phyloP scores from a whole-genome alignment of 2,797 vertebrate genomes.

The Iguana delicatissima region DNA sequence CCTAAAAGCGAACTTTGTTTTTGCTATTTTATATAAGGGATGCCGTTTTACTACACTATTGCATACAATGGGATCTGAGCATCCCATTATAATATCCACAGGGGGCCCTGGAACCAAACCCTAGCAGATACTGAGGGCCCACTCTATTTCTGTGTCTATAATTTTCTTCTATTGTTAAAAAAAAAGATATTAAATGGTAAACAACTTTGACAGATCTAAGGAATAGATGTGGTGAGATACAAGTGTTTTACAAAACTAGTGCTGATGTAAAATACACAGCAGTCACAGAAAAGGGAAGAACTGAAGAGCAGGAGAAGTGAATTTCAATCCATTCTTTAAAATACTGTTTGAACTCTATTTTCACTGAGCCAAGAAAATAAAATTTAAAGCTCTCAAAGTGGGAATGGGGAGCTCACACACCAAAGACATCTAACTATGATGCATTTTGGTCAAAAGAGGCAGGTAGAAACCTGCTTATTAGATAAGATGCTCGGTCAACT shows the following conservation, averaged over 20 bases:
- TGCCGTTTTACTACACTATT: no score
- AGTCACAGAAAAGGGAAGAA: background rate
- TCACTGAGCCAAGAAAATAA: constrained; percentile 4
- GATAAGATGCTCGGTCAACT: constrained; percentile 33
- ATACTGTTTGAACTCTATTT: background rate
- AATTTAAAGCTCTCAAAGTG: background rate
- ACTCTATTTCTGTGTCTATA: background rate
- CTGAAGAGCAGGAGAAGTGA: background rate
- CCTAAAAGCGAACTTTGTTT: no score
- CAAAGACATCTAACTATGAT: background rate
- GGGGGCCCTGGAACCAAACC: no score
- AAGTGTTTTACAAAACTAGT: background rate
- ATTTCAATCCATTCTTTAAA: background rate
- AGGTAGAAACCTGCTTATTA: constrained; percentile 25
- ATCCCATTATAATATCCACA: no score
- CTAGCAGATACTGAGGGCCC: no score
- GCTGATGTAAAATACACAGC: background rate
- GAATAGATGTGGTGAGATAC: background rate
- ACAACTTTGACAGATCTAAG: background rate
- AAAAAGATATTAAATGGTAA: background rate
- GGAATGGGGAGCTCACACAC: background rate
- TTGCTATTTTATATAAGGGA: no score
- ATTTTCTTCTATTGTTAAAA: background rate
- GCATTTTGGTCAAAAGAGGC: background rate
- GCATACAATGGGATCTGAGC: no score